Conservation (phyloP, 2,113 vertebrate genomes). For the Calyptommatus sinebrachiatus region DNA sequence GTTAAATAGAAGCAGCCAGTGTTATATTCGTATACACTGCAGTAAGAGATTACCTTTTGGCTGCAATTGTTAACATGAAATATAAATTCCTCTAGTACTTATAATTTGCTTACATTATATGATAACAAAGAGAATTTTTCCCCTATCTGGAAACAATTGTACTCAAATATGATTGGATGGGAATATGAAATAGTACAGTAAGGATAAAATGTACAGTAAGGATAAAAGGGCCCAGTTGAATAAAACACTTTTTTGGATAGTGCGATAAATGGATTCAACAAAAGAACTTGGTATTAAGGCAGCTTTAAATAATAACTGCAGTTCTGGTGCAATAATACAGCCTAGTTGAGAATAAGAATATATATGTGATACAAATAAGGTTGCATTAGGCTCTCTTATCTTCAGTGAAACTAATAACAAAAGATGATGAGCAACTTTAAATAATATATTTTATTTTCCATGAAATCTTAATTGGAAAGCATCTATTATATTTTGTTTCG, state of each 20-base stretch:
- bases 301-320: neutral
- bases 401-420: neutral
- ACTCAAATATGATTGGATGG: neutral
- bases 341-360: neutral
- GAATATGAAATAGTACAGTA: neutral
- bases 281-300: neutral
- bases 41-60: neutral
- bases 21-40: neutral
- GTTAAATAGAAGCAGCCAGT: neutral
- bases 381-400: no score
- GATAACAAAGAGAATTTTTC: neutral
- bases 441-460: no score
- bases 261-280: no score
- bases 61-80: neutral
- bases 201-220: neutral
- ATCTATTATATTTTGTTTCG: neutral
- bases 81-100: neutral
- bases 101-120: neutral
- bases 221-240: no score
- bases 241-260: no score
- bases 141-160: neutral
- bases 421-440: neutral
- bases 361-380: neutral
- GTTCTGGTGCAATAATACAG: neutral
- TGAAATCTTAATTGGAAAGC: no score